Conservation (phyloP, 2,888 invertebrate species). For the Hirtodrosophila histrioides region DNA sequence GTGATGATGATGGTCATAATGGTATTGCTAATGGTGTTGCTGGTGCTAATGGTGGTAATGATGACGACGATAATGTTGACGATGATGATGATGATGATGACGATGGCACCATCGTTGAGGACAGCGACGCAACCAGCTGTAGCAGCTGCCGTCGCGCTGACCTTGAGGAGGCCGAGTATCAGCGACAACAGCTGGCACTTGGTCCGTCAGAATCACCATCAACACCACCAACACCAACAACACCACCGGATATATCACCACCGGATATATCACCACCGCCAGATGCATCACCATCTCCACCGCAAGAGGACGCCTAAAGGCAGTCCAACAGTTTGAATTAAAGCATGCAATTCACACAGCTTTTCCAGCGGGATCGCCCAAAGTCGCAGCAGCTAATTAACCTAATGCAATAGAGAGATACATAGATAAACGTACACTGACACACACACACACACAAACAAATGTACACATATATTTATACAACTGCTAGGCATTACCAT, state of each 20-base stretch:
- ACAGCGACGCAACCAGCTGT: constrained; percentile 71
- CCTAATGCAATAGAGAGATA: constrained; percentile 34
- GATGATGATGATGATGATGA: constrained; percentile 51
- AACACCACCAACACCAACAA: constrained; percentile 10
- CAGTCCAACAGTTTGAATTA: constrained; percentile 22
- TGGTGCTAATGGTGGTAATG: constrained; percentile 7
- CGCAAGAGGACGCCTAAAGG: background rate
- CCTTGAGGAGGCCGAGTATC: constrained; percentile 47
- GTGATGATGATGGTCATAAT: background rate
- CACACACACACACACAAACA: constrained; percentile 12
- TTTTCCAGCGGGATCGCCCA: constrained; percentile 47
- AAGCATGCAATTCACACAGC: constrained; percentile 16
- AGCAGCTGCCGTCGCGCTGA: constrained; percentile 68
- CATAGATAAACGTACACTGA: constrained; percentile 9
- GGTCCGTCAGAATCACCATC: constrained; percentile 5
- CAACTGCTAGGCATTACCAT: constrained; percentile 58
- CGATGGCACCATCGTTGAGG: constrained; percentile 66
- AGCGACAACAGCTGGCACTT: constrained; percentile 27
- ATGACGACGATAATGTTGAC: constrained; percentile 2
- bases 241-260: constrained; percentile 19
- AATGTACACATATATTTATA: constrained; percentile 14
- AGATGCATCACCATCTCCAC: too few relatives aligned
- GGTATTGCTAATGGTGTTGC: constrained; percentile 29
- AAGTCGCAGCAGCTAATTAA: constrained; percentile 51
- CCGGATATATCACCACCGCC: constrained; percentile 21